These are phyloP conservation scores for Pocota personata DNA, from an alignment of 2,888 invertebrate species.

Conservation along the genomic window DNA sequence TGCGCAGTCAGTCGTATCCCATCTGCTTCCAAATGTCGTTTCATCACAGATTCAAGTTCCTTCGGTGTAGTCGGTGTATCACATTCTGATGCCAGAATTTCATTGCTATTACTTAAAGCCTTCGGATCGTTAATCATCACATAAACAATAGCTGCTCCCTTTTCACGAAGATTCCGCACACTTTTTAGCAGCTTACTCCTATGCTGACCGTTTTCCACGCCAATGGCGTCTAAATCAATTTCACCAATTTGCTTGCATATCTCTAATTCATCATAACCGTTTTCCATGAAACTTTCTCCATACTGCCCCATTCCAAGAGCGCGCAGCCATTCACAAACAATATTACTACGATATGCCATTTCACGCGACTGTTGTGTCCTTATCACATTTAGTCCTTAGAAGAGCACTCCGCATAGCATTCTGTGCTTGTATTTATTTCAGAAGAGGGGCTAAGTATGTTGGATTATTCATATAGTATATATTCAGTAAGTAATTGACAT, in stretches of 20 bases:
- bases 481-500: constrained; percentile 41
- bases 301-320: constrained; percentile 95
- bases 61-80: constrained; percentile 82
- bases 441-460: constrained; percentile 12
- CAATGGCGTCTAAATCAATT: constrained; percentile 97
- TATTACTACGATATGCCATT: constrained; percentile 87
- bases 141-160: constrained; percentile 96
- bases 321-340: constrained; percentile 96
- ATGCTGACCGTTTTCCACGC: constrained; percentile 93
- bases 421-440: not conserved
- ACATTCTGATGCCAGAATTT: constrained; percentile 82
- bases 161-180: constrained; percentile 92
- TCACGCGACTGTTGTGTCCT: constrained; percentile 76
- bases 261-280: constrained; percentile 97
- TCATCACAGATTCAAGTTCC: constrained; percentile 90
- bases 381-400: constrained; percentile 13
- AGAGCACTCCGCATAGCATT: constrained; percentile 45
- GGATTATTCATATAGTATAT: no score
- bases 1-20: constrained; percentile 93
- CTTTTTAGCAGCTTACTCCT: constrained; percentile 92
- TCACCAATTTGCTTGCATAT: constrained; percentile 98
- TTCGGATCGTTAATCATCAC: constrained; percentile 93
- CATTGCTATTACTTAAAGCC: constrained; percentile 84
- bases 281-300: constrained; percentile 96
- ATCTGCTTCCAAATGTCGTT: constrained; percentile 93